Conservation (phyloP, 2,888 invertebrate species). For the Spatulosminthurus flaviceps region DNA sequence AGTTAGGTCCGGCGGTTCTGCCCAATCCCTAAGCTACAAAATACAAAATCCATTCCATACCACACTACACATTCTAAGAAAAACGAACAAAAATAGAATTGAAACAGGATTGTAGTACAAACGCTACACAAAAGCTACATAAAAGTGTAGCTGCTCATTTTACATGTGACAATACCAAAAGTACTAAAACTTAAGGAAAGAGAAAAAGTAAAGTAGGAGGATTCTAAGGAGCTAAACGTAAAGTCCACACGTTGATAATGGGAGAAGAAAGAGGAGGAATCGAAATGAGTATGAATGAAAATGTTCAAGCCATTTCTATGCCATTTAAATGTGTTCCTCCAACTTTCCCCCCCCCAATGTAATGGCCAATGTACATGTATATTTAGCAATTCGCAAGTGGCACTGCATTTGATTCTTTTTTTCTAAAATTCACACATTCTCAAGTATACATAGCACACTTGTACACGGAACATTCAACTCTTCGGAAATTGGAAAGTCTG, state of each 20-base stretch:
- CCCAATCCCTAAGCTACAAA: too few species aligned
- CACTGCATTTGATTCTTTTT: not conserved
- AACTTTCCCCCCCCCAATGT: not conserved
- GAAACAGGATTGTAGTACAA: too few species aligned
- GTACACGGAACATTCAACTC: not conserved
- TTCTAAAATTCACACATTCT: not conserved
- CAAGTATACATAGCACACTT: too few species aligned
- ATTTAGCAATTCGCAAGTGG: slow-evolving; percentile 8
- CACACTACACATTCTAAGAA: too few species aligned
- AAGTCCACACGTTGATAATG: not conserved
- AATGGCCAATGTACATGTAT: slow-evolving; percentile 2
- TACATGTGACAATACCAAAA: too few species aligned
- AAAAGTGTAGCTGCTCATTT: too few species aligned
- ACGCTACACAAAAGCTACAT: too few species aligned
- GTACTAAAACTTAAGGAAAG: too few species aligned
- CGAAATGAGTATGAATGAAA: slow-evolving; percentile 18
- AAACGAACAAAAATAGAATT: too few species aligned
- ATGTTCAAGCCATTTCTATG: slow-evolving; percentile 6
- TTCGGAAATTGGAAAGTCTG: slow-evolving; percentile 12
- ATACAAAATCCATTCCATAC: too few species aligned
- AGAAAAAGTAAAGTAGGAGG: too few species aligned
- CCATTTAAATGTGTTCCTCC: not conserved
- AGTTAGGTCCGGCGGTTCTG: too few species aligned
- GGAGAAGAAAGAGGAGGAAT: not conserved
- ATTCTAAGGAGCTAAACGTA: not conserved